phyloP scores from a whole-genome alignment of 2,797 vertebrate genomes.

The Pseudomugil tenellus region DNA sequence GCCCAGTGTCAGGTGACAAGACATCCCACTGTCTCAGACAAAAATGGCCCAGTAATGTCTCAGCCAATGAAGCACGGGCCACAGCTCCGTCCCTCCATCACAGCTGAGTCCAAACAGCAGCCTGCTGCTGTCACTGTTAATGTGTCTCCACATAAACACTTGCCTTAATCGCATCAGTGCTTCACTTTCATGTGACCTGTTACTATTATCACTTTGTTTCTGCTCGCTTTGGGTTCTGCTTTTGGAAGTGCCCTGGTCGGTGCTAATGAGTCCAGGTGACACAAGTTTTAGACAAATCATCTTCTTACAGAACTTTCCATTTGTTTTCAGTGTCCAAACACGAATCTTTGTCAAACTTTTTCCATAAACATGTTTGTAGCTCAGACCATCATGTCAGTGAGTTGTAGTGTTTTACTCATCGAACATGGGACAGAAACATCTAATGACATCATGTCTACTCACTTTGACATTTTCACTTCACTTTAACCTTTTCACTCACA shows the following conservation, averaged over 20 bases:
- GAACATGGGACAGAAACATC: not conserved
- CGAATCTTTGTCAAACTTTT: not conserved
- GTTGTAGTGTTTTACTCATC: conserved; percentile 6
- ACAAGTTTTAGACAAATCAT: conserved; percentile 16
- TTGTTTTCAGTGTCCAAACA: not conserved
- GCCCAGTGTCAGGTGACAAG: conserved; percentile 82
- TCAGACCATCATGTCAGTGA: not conserved
- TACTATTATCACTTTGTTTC: conserved; percentile 43
- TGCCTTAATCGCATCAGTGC: conserved; percentile 43
- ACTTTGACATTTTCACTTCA: conserved; percentile 9
- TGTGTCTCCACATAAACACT: conserved; percentile 64
- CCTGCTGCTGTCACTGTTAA: conserved; percentile 70
- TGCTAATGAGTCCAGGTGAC: conserved; percentile 17
- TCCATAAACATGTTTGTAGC: not conserved
- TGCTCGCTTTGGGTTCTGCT: conserved; percentile 29
- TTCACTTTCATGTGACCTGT: conserved; percentile 38
- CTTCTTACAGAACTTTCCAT: not conserved
- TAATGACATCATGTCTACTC: accelerated
- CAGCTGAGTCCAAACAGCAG: conserved; percentile 68
- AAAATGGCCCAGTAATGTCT: conserved; percentile 91
- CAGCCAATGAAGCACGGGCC: conserved; percentile 86
- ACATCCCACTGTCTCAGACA: conserved; percentile 83
- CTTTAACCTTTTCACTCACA: conserved; percentile 16
- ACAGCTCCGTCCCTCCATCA: conserved; percentile 74
- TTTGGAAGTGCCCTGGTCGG: conserved; percentile 16